A percentile compares a stretch with the other conserved stretches of the same genome.
phyloP scores from a whole-genome alignment of 1,140 invertebrate species.

The Dendroctonus ponderosae region DNA sequence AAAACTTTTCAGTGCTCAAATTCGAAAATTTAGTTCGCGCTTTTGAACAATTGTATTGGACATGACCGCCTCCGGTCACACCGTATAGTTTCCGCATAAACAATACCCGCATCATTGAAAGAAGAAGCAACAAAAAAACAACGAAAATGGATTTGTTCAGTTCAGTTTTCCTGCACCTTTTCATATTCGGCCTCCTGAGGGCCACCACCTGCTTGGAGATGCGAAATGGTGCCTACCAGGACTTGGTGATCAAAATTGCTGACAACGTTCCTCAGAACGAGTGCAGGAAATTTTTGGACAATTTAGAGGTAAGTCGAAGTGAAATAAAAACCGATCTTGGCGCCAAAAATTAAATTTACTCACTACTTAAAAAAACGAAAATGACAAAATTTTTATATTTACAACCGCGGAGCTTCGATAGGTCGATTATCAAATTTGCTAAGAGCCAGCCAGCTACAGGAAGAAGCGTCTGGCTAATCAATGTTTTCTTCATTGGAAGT shows the following conservation, averaged over 20 bases:
- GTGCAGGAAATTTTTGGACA: conserved; percentile 47
- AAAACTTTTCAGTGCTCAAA: too few species aligned
- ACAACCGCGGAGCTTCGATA: too few species aligned
- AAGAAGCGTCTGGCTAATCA: too few species aligned
- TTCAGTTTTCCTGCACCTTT: background rate
- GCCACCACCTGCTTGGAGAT: conserved; percentile 39
- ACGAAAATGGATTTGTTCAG: background rate
- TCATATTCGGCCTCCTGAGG: conserved; percentile 15
- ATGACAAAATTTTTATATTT: too few species aligned
- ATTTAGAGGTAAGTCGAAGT: conserved; percentile 48
- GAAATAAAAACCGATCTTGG: background rate
- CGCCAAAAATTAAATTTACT: background rate
- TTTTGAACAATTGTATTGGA: background rate
- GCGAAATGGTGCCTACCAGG: conserved; percentile 49
- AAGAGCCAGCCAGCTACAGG: too few species aligned
- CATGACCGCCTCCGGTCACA: background rate
- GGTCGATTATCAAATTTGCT: too few species aligned
- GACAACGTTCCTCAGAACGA: conserved; percentile 48
- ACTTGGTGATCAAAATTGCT: conserved; percentile 47
- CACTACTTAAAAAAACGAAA: background rate
- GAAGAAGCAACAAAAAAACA: background rate
- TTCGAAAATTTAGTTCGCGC: background rate
- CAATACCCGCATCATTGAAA: too few species aligned
- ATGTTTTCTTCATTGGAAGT: too few species aligned
- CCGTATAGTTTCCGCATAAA: too few species aligned